A percentile compares a stretch with the other conserved stretches of the same genome.
phyloP scores from a whole-genome alignment of 2,888 invertebrate species.

The Tetramorium bicarinatum region DNA sequence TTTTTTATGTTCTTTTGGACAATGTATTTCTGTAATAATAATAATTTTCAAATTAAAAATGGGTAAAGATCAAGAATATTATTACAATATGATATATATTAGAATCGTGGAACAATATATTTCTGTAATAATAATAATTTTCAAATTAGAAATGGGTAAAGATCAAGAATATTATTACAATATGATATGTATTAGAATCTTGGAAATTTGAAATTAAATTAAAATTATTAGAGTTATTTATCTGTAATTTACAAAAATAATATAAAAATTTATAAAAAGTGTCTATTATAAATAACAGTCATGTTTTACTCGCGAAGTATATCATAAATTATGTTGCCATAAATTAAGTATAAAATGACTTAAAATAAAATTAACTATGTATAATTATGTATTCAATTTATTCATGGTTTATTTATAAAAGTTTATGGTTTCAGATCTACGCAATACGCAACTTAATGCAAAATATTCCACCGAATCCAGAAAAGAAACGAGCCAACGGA shows the following conservation, averaged over 20 bases:
- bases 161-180: background rate
- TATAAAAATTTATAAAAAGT: background rate
- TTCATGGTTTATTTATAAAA: background rate
- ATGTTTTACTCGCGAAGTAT: background rate
- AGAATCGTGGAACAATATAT: background rate
- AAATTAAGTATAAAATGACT: background rate
- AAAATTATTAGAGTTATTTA: background rate
- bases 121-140: background rate
- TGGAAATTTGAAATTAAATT: background rate
- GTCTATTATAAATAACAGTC: background rate
- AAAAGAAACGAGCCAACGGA: slow-evolving; percentile 8
- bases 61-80: background rate
- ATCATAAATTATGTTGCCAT: background rate
- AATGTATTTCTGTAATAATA: background rate
- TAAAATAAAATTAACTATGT: slow-evolving; percentile 7
- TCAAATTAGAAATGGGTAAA: background rate
- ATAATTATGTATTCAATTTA: background rate
- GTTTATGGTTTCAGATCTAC: slow-evolving; percentile 69
- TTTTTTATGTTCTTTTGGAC: background rate
- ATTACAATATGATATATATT: background rate
- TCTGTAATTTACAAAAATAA: background rate
- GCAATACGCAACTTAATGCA: slow-evolving; percentile 67
- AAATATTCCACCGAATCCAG: slow-evolving; percentile 36
- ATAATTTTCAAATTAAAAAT: slow-evolving; percentile 1
- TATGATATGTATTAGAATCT: background rate